These are phyloP conservation scores for Pseudoips prasinana DNA, from an alignment of 2,888 invertebrate genomes.

Conservation along the genomic window DNA sequence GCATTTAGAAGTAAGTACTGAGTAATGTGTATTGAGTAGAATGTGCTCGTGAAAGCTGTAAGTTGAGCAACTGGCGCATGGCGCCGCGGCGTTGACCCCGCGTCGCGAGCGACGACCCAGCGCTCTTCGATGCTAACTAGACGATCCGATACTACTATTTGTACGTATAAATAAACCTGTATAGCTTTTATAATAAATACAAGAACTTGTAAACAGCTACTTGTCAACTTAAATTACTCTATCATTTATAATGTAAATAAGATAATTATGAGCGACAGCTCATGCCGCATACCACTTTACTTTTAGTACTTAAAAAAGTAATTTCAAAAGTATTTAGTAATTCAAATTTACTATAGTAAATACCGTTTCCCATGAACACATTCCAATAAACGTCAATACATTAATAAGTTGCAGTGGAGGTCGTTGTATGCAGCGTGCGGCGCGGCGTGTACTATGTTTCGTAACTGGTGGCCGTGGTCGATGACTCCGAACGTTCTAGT, in stretches of 20 bases:
- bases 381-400: conserved; percentile 1
- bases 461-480: conserved; percentile 75
- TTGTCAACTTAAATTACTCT: no score
- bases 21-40: no score
- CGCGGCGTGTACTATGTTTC: conserved; percentile 55
- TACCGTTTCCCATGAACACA: not conserved
- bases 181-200: no score
- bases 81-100: conserved; percentile 70
- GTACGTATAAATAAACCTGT: conserved; percentile 25
- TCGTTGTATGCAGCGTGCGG: conserved; percentile 39
- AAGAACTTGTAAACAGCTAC: no score
- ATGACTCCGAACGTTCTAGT: conserved; percentile 80
- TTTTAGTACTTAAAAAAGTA: no score
- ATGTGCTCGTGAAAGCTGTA: conserved; percentile 46
- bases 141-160: conserved; percentile 31
- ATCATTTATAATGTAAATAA: no score
- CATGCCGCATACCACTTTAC: no score
- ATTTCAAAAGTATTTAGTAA: no score
- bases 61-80: conserved; percentile 27
- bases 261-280: no score
- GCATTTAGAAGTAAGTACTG: no score
- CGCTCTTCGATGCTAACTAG: conserved; percentile 35
- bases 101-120: conserved; percentile 70
- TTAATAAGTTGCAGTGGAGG: conserved; percentile 41
- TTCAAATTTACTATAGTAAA: no score